Evolutionary conservation across 2,888 invertebrate genomes (phyloP).

Genomic region (Eudemis profundana): DNA sequence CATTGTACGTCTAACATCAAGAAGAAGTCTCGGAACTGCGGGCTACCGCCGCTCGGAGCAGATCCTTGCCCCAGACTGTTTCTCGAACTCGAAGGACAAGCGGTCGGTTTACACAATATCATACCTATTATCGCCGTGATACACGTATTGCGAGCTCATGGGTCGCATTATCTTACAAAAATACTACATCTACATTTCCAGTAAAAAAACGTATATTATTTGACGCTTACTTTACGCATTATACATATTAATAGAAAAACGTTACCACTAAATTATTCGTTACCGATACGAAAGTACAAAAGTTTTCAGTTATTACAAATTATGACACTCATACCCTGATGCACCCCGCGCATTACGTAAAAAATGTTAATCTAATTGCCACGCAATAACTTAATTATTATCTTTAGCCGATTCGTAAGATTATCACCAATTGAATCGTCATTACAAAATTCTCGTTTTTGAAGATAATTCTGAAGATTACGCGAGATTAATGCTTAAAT

Average conservation of each 20-base stretch:
- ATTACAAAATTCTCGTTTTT: slow-evolving; percentile 34
- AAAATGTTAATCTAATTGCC: slow-evolving; percentile 76
- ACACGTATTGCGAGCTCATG: slow-evolving; percentile 74
- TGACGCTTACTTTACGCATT: slow-evolving; percentile 76
- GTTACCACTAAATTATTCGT: slow-evolving; percentile 78
- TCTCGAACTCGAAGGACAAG: slow-evolving; percentile 64
- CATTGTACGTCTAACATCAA: slow-evolving; percentile 60
- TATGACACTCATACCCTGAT: slow-evolving; percentile 86
- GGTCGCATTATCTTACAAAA: slow-evolving; percentile 78
- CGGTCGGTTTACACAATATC: slow-evolving; percentile 67
- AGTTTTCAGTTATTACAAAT: slow-evolving; percentile 74
- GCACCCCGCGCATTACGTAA: slow-evolving; percentile 82
- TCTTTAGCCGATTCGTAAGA: slow-evolving; percentile 81
- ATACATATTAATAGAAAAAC: slow-evolving; percentile 78
- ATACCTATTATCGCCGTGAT: slow-evolving; percentile 84
- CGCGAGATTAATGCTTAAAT: slow-evolving; percentile 43
- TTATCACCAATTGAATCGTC: slow-evolving; percentile 69
- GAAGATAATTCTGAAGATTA: slow-evolving; percentile 27
- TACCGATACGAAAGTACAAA: slow-evolving; percentile 83
- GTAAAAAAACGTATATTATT: slow-evolving; percentile 81
- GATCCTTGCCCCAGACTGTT: slow-evolving; percentile 57
- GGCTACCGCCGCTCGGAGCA: slow-evolving; percentile 22
- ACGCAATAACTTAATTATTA: slow-evolving; percentile 81
- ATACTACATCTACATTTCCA: slow-evolving; percentile 81
- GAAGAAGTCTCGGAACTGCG: slow-evolving; percentile 61